These are phyloP conservation scores for Drosophila fuyamai DNA, from an alignment of 1,140 invertebrate genomes.

Conservation along the genomic window DNA sequence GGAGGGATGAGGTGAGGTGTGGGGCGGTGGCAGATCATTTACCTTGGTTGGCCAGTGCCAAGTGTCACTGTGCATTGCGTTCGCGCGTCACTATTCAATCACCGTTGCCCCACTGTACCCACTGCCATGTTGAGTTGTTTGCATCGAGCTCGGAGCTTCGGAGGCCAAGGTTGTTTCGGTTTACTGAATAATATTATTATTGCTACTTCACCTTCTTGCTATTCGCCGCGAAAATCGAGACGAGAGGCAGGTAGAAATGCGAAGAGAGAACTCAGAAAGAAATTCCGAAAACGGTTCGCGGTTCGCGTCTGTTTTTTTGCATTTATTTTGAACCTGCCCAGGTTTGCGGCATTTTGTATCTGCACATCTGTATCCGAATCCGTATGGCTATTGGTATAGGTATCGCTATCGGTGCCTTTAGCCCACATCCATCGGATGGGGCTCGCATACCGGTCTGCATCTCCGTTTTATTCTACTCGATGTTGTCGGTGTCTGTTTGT, in stretches of 20 bases:
- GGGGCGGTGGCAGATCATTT: constrained; percentile 28
- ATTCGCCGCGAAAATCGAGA: constrained; percentile 27
- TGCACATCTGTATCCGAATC: constrained; percentile 41
- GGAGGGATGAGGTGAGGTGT: neutral
- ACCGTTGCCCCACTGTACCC: constrained; percentile 59
- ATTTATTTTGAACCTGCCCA: constrained; percentile 60
- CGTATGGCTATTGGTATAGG: constrained; percentile 12
- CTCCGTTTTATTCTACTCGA: constrained; percentile 25
- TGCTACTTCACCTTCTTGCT: constrained; percentile 29
- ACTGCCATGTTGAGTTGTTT: constrained; percentile 54
- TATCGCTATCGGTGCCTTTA: constrained; percentile 9
- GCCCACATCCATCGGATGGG: constrained; percentile 18
- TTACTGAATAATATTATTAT: constrained; percentile 54
- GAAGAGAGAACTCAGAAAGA: constrained; percentile 39
- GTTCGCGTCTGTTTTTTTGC: constrained; percentile 19
- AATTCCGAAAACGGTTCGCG: constrained; percentile 62
- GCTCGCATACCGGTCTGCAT: constrained; percentile 51
- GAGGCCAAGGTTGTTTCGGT: constrained; percentile 71
- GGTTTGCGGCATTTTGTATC: constrained; percentile 74
- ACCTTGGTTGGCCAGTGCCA: constrained; percentile 50
- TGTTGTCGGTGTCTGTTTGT: constrained; percentile 64
- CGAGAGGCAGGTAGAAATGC: constrained; percentile 58
- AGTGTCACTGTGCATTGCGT: constrained; percentile 38
- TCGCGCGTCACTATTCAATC: constrained; percentile 30
- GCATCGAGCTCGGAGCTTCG: constrained; percentile 35